Conservation (phyloP, 2,113 vertebrate species). For the Sitta europaea region DNA sequence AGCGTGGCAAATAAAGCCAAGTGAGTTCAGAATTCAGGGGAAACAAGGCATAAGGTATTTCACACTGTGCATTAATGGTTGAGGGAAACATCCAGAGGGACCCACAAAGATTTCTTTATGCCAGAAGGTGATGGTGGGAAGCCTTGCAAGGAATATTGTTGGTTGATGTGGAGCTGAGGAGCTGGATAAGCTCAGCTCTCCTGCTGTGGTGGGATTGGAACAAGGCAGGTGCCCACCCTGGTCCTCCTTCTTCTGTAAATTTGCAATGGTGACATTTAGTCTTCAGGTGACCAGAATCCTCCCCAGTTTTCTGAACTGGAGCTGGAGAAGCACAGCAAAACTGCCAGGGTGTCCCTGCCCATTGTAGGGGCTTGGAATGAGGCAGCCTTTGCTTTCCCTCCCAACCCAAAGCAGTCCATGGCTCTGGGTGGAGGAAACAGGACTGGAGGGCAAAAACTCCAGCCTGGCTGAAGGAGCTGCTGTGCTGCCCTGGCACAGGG, state of each 20-base stretch:
- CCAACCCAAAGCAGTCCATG: not conserved
- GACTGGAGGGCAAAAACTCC: not conserved
- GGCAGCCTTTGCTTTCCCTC: not conserved
- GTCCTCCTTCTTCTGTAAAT: not conserved
- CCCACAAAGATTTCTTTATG: not conserved
- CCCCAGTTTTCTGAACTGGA: not conserved
- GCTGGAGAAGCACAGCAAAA: not conserved
- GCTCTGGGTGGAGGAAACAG: not conserved
- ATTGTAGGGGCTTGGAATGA: accelerated
- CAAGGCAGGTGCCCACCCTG: not conserved
- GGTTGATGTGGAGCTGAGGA: not conserved
- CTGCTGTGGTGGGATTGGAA: not conserved
- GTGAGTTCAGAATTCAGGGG: not conserved
- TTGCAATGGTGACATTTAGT: not conserved
- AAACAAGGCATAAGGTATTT: not conserved
- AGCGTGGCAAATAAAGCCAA: not conserved
- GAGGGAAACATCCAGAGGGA: not conserved
- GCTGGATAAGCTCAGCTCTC: not conserved
- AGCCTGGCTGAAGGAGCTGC: not conserved
- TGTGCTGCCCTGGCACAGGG: not conserved
- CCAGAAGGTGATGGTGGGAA: not conserved
- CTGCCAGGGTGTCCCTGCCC: not conserved
- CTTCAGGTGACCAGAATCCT: not conserved
- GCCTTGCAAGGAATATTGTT: not conserved
- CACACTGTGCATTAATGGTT: not conserved